Evolutionary conservation across 2,113 vertebrate genomes (phyloP).

Genomic region (Eptesicus fuscus): DNA sequence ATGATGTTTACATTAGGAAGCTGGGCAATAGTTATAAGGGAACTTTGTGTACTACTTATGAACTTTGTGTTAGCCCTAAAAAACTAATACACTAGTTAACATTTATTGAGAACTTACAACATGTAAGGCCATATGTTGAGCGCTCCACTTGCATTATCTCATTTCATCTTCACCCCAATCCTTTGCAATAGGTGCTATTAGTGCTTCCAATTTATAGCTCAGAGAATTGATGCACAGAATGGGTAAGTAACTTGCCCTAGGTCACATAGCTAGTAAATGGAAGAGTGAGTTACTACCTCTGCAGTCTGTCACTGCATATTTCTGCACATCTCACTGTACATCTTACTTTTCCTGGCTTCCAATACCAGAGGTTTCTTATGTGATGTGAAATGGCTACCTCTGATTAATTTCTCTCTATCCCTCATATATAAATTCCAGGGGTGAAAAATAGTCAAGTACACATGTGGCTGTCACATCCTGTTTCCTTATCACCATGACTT

Average conservation of each 20-base stretch:
- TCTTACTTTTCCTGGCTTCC: not conserved
- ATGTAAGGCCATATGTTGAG: too few species aligned
- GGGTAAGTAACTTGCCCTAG: not conserved
- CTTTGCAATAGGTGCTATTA: not conserved
- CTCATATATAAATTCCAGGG: not conserved
- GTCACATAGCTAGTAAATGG: not conserved
- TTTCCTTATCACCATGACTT: not conserved
- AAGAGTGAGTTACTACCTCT: not conserved
- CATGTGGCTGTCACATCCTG: not conserved
- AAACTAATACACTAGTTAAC: not conserved
- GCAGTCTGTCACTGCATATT: not conserved
- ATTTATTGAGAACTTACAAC: not conserved
- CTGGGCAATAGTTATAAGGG: not conserved
- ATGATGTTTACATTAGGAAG: not conserved
- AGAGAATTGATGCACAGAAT: not conserved
- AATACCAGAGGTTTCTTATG: not conserved
- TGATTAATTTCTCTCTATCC: not conserved
- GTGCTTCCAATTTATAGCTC: not conserved
- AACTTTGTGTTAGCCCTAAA: not conserved
- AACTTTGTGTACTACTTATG: not conserved
- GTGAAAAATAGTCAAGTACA: not conserved
- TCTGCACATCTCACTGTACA: not conserved
- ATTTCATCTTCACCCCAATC: not conserved
- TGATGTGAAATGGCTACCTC: not conserved
- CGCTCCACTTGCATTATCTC: not conserved